Base-by-base conservation (phyloP, 2,797 vertebrate species). In the Austrolebias charrua region DNA sequence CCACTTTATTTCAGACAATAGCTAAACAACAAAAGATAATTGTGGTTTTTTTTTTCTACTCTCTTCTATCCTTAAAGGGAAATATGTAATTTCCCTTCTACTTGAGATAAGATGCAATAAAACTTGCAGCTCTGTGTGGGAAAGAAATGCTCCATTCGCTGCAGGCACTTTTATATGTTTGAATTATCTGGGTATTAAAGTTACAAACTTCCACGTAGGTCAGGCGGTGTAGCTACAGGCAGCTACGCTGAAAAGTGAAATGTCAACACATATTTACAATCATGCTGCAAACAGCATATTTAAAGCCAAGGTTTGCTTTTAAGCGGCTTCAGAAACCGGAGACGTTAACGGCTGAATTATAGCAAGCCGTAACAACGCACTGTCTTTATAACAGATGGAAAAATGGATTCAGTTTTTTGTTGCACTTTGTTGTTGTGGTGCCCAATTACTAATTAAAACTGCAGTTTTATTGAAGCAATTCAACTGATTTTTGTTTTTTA, bases 161-260 rank as follows among this genome's bases (percentile, higher is more conserved):
- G 75, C 78, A 55, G 76, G 86, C 71, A 79, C 78, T 89, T 88
- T 80, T 79, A 80, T 89, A 88, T 76, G 76, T 85, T 76, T 90
- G 89, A 95, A 92, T 92, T 93, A 94, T 81, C 86, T 86, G 82
- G 86, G 92, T 92, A 92, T 92, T 92, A 93, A 87, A 82, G 75
- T 70, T 78, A 87, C 70, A 75, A 80, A 91, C 84, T 88, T 91
- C 82, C 84, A 78, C 78, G 65, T 45, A 60, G 83, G 89, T 82
- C 83, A 77, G 71, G 86, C 76, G 74, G 75, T 44, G 75, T 64
- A 63, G 76, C 89, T 90, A 83, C 81, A 73, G 87, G 84, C 88
- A 74, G 82, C 88, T 72, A 76, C 86, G 80, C 86, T 89, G 90
- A 78, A 89, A 87, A 81, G 83, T 79, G 58, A 85, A 92, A 90